Conservation (phyloP, 2,113 vertebrate species). For the Oncorhynchus kisutch region DNA sequence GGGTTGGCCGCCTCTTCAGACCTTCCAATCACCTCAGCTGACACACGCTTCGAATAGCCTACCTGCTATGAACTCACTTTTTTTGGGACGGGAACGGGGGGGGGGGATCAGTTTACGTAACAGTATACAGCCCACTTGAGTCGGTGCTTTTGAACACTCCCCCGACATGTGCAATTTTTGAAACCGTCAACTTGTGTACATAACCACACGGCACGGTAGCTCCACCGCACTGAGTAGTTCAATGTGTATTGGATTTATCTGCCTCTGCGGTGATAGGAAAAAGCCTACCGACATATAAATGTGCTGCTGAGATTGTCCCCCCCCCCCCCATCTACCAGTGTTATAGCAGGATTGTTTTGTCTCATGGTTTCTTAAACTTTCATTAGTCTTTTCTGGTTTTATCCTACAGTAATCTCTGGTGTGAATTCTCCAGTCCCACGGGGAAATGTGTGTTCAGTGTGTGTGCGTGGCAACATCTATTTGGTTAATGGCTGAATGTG, state of each 20-base stretch:
- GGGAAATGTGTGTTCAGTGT: not conserved
- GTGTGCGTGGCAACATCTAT: not conserved
- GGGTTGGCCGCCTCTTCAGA: too few relatives aligned
- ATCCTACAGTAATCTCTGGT: not conserved
- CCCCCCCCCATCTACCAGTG: not conserved
- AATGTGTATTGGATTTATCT: too few relatives aligned
- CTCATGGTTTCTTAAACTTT: not conserved
- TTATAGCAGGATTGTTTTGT: not conserved
- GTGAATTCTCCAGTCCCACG: not conserved
- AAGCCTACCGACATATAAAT: too few relatives aligned
- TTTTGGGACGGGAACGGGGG: not conserved
- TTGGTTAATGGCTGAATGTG: constrained; percentile 1
- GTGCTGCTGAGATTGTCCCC: too few relatives aligned
- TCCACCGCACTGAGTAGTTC: too few relatives aligned
- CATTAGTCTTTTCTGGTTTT: not conserved
- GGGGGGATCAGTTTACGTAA: not conserved
- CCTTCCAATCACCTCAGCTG: too few relatives aligned
- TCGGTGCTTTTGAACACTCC: constrained; percentile 24
- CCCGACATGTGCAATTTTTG: not conserved
- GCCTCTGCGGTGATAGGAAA: too few relatives aligned
- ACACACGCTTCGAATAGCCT: not conserved
- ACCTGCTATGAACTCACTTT: not conserved
- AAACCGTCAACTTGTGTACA: not conserved
- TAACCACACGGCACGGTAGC: not conserved
- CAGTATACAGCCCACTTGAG: constrained; percentile 1